Evolutionary conservation across 2,113 vertebrate genomes (phyloP).

Genomic region (Canis aureus): DNA sequence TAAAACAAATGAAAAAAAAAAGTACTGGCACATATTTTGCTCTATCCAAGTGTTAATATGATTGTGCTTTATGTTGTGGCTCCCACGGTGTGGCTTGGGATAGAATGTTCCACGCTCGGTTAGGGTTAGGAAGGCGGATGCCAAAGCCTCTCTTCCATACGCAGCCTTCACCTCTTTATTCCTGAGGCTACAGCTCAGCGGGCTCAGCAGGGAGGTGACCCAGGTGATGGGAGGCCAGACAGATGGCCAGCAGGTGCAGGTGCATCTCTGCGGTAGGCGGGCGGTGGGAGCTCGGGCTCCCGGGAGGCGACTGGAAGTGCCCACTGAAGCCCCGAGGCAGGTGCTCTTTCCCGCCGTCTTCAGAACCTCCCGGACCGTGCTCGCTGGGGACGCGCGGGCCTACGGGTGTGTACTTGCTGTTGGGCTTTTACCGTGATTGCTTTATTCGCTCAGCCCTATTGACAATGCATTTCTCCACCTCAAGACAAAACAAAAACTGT

Average conservation of each 20-base stretch:
- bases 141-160: background rate
- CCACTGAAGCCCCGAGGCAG: too few species aligned
- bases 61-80: background rate
- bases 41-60: background rate
- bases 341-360: background rate
- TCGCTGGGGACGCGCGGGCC: background rate
- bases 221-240: background rate
- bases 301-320: background rate
- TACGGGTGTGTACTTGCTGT: background rate
- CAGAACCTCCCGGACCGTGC: background rate
- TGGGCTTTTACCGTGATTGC: background rate
- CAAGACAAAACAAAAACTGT: background rate
- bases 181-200: slow-evolving; percentile 68
- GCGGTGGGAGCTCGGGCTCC: background rate
- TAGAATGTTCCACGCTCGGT: background rate
- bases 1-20: background rate
- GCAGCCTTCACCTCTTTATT: slow-evolving; percentile 62
- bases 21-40: background rate
- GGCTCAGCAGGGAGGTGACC: slow-evolving; percentile 49
- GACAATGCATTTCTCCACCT: background rate
- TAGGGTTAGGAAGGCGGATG: background rate
- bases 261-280: background rate
- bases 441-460: background rate
- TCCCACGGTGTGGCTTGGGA: background rate
- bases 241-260: background rate